Evolutionary conservation across 2,888 invertebrate species (phyloP), one percentile per base, ranked within the genome.

Genomic region (Marasmarcha lunaedactyla): DNA sequence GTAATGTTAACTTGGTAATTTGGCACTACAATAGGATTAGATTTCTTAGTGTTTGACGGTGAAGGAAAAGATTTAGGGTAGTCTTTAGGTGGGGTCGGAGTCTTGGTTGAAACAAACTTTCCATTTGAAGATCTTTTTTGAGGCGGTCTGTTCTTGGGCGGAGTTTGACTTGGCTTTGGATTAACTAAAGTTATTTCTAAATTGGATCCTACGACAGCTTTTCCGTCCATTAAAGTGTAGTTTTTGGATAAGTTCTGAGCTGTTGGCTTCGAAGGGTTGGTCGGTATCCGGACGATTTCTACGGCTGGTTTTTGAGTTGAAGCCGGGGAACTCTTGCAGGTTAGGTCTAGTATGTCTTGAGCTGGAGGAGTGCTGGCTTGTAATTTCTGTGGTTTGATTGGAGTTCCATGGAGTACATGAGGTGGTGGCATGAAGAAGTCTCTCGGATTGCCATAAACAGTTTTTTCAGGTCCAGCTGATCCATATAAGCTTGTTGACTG

Each of bases 371-470:
- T 50, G 0, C 63, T n/a, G 9, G 57, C 38, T 15, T 59, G 30
- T n/a, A 54, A 55, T 27, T 69, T 48, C 1, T 58, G 51, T 0
- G 72, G 70, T 37, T 71, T 71, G 0, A 79, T 51, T 0, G 84
- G 76, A 0, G 63, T 57, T 0, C 81, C 86, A n/a, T 78, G 84
- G 0, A 84, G 47, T 0, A 84, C 66, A 37, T 84, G 85, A 0
- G 85, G 79, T 0, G 85, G 85, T 0, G 87, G 85, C 65, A 84
- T 83, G 44, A 88, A 78, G 2, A 87, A 86, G 52, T 90, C 90
- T 55, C 90, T 90, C 0, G 91, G 91, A 63, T 91, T 89, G 0
- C 90, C 90, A 50, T 91, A 91, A 1, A 90, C 87, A 0, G 85
- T 89, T 52, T 85, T 88, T 51, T 89, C 88, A 0, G 83, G 79